Percentiles rank a stretch among this genome's conserved stretches.
Evolutionary conservation across 2,888 invertebrate genomes (phyloP).

Genomic region (Marronus borbonicus): DNA sequence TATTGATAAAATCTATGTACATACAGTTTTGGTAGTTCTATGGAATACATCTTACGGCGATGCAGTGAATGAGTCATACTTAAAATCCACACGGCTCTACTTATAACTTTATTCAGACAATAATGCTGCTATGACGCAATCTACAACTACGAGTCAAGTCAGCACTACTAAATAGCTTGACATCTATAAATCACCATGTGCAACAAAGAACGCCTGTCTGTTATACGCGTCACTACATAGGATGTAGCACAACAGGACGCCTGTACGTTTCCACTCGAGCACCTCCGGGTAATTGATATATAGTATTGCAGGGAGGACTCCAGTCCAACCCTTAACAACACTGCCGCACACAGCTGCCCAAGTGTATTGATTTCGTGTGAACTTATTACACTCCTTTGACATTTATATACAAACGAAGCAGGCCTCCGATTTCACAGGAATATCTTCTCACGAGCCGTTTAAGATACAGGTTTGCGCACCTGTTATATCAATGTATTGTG

Average conservation of each 20-base stretch:
- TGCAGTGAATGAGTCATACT: too few species aligned
- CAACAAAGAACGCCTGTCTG: conserved; percentile 2
- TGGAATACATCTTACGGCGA: too few species aligned
- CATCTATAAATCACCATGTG: neutral
- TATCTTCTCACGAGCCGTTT: neutral
- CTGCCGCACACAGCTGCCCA: conserved; percentile 55
- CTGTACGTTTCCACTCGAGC: conserved; percentile 11
- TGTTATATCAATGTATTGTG: neutral
- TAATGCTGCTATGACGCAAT: neutral
- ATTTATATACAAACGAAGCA: conserved; percentile 53
- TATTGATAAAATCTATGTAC: too few species aligned
- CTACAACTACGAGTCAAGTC: neutral
- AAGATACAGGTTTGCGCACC: too few species aligned
- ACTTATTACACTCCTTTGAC: conserved; percentile 61
- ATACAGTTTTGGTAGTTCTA: too few species aligned
- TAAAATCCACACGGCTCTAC: too few species aligned
- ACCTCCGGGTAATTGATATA: conserved; percentile 64
- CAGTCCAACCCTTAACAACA: conserved; percentile 56
- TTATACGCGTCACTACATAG: neutral
- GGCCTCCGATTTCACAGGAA: neutral
- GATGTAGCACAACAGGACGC: neutral
- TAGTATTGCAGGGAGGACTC: conserved; percentile 63
- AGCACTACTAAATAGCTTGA: neutral
- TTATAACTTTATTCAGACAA: neutral
- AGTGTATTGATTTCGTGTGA: conserved; percentile 60